Evolutionary conservation across 37 sponge, comb jelly and placozoan genomes (phyloP).

Genomic region (Ephydatia muelleri): DNA sequence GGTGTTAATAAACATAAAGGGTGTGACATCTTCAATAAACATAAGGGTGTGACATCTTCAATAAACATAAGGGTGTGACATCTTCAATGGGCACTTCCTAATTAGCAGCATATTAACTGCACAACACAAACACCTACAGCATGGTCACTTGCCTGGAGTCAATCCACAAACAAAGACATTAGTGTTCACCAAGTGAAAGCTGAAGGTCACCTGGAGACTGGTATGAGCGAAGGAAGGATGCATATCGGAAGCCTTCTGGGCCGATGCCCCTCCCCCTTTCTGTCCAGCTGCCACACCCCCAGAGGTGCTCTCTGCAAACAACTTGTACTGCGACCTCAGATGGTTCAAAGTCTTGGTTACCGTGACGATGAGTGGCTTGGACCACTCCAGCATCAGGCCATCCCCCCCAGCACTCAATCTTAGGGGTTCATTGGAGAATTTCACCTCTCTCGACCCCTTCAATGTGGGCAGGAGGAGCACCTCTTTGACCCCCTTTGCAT

Average conservation of each 20-base stretch:
- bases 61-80: no score
- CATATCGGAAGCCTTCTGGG: not conserved
- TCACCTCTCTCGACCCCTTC: conserved; percentile 15
- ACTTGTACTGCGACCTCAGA: conserved; percentile 13
- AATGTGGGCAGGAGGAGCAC: not conserved
- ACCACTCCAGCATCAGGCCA: conserved; percentile 52
- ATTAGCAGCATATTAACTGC: not conserved
- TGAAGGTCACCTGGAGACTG: not conserved
- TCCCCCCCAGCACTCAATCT: conserved; percentile 32
- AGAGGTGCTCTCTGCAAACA: conserved; percentile 19
- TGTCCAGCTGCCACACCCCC: not conserved
- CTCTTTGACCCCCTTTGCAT: conserved; percentile 15
- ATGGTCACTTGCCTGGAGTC: conserved; percentile 25
- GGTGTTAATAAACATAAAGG: no score
- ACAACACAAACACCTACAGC: not conserved
- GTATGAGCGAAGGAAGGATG: not conserved
- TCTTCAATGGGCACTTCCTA: no score
- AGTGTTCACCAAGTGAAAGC: conserved; percentile 25
- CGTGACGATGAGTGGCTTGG: conserved; percentile 17
- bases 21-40: no score
- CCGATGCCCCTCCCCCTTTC: not conserved
- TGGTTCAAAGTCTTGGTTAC: conserved; percentile 16
- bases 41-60: no score
- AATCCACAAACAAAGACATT: conserved; percentile 46
- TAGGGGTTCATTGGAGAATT: conserved; percentile 35